Evolutionary conservation across 2,888 invertebrate genomes (phyloP).

Genomic region (Bedellia somnulentella): DNA sequence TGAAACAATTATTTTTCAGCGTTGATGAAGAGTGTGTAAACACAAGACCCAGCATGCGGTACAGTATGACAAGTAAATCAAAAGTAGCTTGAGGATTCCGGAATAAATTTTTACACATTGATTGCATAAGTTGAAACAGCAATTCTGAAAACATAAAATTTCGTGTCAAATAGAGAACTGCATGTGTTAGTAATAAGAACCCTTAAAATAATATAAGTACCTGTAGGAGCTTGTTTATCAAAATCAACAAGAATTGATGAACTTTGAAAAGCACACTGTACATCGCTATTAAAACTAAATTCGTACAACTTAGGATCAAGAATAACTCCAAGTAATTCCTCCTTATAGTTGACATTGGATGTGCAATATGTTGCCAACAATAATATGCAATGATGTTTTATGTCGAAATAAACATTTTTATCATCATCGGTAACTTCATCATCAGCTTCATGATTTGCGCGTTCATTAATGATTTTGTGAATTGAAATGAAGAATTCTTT

Average conservation of each 20-base stretch:
- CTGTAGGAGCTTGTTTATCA: constrained; percentile 26
- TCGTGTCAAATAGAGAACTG: constrained; percentile 3
- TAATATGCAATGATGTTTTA: constrained; percentile 30
- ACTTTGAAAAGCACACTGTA: constrained; percentile 28
- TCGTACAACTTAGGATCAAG: constrained; percentile 31
- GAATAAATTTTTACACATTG: constrained; percentile 36
- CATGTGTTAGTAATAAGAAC: constrained; percentile 4
- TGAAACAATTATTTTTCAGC: constrained; percentile 37
- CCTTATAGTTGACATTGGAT: constrained; percentile 21
- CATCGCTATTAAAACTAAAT: constrained; percentile 23
- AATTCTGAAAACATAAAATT: constrained; percentile 20
- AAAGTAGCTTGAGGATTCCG: constrained; percentile 30
- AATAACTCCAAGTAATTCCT: constrained; percentile 33
- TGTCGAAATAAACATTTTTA: constrained; percentile 21
- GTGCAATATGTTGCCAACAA: constrained; percentile 37
- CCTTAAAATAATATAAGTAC: too few species aligned
- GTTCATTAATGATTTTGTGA: constrained; percentile 26
- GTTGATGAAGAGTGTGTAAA: constrained; percentile 21
- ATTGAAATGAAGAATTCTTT: constrained; percentile 29
- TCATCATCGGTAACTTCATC: constrained; percentile 26
- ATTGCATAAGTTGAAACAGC: constrained; percentile 24
- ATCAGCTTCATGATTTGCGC: constrained; percentile 18
- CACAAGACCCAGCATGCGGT: constrained; percentile 27
- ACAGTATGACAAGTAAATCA: constrained; percentile 26
- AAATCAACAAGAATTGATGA: constrained; percentile 24